These are phyloP conservation scores for Microdon myrmicae DNA, from an alignment of 2,888 invertebrate genomes.

Conservation along the genomic window DNA sequence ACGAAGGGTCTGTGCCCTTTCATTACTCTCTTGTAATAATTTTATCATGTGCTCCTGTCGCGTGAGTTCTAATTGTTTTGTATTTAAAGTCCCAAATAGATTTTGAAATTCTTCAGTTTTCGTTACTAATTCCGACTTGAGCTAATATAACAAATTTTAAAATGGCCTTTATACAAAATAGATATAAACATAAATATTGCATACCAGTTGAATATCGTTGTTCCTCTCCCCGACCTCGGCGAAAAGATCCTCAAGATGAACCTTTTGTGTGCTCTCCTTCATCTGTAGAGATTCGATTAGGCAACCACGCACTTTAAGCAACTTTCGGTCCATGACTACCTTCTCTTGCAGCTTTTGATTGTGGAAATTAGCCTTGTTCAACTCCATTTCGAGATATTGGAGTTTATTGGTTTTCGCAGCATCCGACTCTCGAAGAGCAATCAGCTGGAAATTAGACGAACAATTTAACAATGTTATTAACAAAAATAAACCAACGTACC, in stretches of 20 bases:
- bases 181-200: not conserved
- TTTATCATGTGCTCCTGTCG: conserved; percentile 60
- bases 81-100: conserved; percentile 56
- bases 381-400: conserved; percentile 53
- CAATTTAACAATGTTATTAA: not conserved
- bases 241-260: conserved; percentile 57
- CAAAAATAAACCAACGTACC: conserved; percentile 5
- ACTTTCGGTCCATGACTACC: conserved; percentile 55
- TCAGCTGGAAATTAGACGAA: too few species aligned
- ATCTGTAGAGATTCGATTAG: conserved; percentile 60
- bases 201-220: conserved; percentile 34
- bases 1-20: conserved; percentile 56
- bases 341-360: conserved; percentile 57
- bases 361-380: conserved; percentile 54
- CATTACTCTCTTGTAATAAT: conserved; percentile 59
- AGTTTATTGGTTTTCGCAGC: conserved; percentile 54
- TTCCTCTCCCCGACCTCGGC: conserved; percentile 57
- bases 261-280: conserved; percentile 56
- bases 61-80: conserved; percentile 59
- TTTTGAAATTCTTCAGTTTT: conserved; percentile 60
- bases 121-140: conserved; percentile 57
- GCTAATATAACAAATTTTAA: conserved; percentile 51
- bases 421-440: conserved; percentile 34
- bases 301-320: conserved; percentile 57
- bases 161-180: not conserved